Evolutionary conservation across 2,797 vertebrate species (phyloP).

Genomic region (Falco columbarius): DNA sequence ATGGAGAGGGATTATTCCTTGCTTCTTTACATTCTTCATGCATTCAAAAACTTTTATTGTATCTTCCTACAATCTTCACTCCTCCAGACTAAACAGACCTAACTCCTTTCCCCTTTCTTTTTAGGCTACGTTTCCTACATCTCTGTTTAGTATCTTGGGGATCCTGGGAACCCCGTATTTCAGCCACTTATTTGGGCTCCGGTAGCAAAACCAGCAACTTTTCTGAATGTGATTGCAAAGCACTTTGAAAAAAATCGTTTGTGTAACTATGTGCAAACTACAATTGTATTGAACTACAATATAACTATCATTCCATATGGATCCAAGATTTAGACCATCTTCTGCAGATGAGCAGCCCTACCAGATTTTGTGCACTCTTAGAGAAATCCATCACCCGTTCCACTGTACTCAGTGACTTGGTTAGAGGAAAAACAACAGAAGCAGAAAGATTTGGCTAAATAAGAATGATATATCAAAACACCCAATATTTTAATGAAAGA

Average conservation of each 20-base stretch:
- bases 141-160: neutral
- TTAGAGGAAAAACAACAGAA: neutral
- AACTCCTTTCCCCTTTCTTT: neutral
- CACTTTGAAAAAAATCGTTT: neutral
- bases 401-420: neutral
- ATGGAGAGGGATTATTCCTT: neutral
- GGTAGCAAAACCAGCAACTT: neutral
- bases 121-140: neutral
- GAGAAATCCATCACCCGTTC: neutral
- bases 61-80: neutral
- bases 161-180: neutral
- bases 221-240: neutral
- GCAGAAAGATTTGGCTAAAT: conserved; percentile 20
- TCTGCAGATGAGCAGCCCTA: neutral
- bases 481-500: conserved; percentile 81
- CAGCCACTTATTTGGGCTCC: neutral
- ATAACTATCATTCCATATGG: neutral
- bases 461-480: conserved; percentile 70
- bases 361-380: accelerated
- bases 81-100: neutral
- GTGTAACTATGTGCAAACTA: neutral
- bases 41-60: neutral
- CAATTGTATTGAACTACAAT: neutral
- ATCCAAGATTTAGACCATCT: neutral
- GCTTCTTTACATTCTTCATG: neutral